These are phyloP conservation scores for Eulithis prunata DNA, from an alignment of 2,888 invertebrate genomes.

Conservation along the genomic window DNA sequence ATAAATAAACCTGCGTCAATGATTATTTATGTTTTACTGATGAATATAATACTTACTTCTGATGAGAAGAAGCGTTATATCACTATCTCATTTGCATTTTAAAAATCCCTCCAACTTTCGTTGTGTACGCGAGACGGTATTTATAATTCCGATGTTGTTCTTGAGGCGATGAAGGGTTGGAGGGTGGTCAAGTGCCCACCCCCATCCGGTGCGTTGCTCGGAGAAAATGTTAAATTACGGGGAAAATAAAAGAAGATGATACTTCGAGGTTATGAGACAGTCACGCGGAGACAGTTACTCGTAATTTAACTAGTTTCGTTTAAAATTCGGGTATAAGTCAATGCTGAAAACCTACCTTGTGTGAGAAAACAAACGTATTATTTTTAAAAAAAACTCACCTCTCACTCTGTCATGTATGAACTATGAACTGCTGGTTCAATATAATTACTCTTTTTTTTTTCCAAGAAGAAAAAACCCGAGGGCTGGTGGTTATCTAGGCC, in stretches of 20 bases:
- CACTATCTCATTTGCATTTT: conserved; percentile 42
- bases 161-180: conserved; percentile 67
- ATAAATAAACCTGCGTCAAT: too few species aligned
- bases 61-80: not conserved
- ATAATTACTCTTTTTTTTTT: too few species aligned
- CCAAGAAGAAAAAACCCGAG: too few species aligned
- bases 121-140: conserved; percentile 50
- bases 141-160: conserved; percentile 68
- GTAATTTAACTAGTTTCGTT: not conserved
- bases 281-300: conserved; percentile 14
- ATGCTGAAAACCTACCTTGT: too few species aligned
- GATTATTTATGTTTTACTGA: too few species aligned
- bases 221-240: conserved; percentile 63
- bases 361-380: too few species aligned
- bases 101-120: conserved; percentile 37
- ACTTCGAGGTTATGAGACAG: conserved; percentile 22
- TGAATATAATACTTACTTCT: not conserved
- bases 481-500: too few species aligned
- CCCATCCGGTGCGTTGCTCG: conserved; percentile 43
- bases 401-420: too few species aligned
- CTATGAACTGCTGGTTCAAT: too few species aligned
- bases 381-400: too few species aligned
- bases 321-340: not conserved
- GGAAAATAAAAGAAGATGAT: conserved; percentile 57
- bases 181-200: conserved; percentile 61